A percentile compares a stretch with the other conserved stretches of the same genome.
Conservation (phyloP, 2,113 vertebrate species). For the Pogonocichla stellata region DNA sequence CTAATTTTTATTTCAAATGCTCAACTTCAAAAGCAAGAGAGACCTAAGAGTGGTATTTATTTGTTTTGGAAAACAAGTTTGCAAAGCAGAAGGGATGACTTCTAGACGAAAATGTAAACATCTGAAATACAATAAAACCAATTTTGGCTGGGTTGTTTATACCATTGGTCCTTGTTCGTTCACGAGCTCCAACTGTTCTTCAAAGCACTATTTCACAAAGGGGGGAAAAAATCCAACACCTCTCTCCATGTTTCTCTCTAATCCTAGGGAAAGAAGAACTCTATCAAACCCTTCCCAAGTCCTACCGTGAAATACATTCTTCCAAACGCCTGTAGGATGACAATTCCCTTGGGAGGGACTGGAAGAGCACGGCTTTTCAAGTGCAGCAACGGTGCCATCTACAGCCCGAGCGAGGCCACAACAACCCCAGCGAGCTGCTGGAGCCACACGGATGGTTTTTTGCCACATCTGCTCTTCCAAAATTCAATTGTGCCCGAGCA, state of each 20-base stretch:
- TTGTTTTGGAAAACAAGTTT: background rate
- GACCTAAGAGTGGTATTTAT: background rate
- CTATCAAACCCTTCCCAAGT: background rate
- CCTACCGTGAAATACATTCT: background rate
- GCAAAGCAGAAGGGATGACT: background rate
- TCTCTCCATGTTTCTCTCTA: background rate
- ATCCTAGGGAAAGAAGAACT: background rate
- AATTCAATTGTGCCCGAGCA: background rate
- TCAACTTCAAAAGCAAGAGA: background rate
- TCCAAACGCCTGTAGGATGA: background rate
- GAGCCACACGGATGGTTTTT: fast-evolving
- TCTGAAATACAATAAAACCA: background rate
- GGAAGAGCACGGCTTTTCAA: fast-evolving
- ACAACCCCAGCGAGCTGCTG: fast-evolving
- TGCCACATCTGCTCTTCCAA: background rate
- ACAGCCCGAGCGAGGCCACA: background rate
- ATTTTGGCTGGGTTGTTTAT: background rate
- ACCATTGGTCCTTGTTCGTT: background rate
- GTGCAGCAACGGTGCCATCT: slow-evolving; percentile 11
- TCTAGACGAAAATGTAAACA: background rate
- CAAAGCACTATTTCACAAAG: background rate
- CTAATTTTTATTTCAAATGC: background rate
- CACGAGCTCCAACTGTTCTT: background rate
- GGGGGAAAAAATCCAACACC: background rate
- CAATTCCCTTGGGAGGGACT: background rate